These are phyloP conservation scores for Quadriops clusia DNA, from an alignment of 2,888 invertebrate genomes.

Conservation along the genomic window DNA sequence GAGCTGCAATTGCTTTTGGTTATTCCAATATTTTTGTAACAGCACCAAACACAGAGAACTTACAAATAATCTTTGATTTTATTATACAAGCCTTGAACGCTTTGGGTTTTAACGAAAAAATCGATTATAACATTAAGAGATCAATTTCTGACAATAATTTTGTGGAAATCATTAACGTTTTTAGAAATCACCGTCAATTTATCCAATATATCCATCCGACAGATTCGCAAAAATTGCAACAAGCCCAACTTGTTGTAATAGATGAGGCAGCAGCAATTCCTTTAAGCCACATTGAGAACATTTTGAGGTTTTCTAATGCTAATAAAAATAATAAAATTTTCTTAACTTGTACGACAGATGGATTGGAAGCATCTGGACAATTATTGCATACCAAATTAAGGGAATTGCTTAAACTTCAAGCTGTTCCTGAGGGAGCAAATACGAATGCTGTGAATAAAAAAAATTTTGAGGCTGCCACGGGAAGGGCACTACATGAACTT, in stretches of 20 bases:
- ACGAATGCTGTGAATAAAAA: conserved; percentile 38
- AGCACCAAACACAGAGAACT: conserved; percentile 94
- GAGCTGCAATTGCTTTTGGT: conserved; percentile 71
- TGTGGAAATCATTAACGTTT: conserved; percentile 84
- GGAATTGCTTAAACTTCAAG: conserved; percentile 66
- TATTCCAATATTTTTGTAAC: conserved; percentile 92
- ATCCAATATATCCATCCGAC: conserved; percentile 33
- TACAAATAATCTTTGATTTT: conserved; percentile 95
- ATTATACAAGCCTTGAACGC: conserved; percentile 91
- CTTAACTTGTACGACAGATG: conserved; percentile 93
- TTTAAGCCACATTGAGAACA: too few species aligned
- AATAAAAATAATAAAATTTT: conserved; percentile 92
- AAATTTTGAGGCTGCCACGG: conserved; percentile 34
- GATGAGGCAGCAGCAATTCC: conserved; percentile 15
- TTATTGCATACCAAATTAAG: conserved; percentile 90
- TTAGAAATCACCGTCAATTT: conserved; percentile 80
- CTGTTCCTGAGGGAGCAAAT: conserved; percentile 41
- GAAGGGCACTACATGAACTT: conserved; percentile 43
- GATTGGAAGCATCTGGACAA: conserved; percentile 96
- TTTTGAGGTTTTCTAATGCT: too few species aligned
- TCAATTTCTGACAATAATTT: conserved; percentile 95
- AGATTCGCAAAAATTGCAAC: not conserved
- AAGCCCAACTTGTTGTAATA: not conserved
- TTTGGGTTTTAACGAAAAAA: conserved; percentile 87
- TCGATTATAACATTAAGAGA: conserved; percentile 87